These are phyloP conservation scores for Drosophila mimica DNA, from an alignment of 2,888 invertebrate species.

Conservation along the genomic window DNA sequence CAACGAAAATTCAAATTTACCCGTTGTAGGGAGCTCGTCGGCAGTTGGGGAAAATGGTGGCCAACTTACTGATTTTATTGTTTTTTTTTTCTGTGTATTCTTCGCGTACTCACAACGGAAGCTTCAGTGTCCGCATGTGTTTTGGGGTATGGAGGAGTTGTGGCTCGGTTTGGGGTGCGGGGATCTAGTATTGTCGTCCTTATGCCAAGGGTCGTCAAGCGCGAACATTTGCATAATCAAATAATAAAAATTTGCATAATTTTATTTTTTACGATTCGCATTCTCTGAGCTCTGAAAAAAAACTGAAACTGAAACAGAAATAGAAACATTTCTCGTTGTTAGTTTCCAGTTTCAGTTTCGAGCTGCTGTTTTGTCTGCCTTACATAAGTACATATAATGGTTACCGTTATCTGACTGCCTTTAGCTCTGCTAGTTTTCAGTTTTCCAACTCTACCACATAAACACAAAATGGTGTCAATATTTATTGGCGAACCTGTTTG, in stretches of 20 bases:
- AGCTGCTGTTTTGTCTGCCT: slow-evolving; percentile 57
- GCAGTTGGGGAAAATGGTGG: slow-evolving; percentile 38
- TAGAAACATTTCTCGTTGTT: slow-evolving; percentile 45
- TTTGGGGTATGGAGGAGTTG: slow-evolving; percentile 13
- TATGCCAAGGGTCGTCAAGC: slow-evolving; percentile 85
- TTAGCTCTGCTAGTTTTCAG: slow-evolving; percentile 14
- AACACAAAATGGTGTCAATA: slow-evolving; percentile 79
- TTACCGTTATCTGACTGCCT: slow-evolving; percentile 65
- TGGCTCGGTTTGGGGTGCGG: slow-evolving; percentile 12
- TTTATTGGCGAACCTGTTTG: slow-evolving; percentile 81
- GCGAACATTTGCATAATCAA: slow-evolving; percentile 85
- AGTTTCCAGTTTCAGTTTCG: slow-evolving; percentile 53
- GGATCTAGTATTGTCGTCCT: slow-evolving; percentile 80
- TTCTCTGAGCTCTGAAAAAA: slow-evolving; percentile 38
- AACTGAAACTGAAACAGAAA: not conserved
- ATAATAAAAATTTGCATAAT: slow-evolving; percentile 85
- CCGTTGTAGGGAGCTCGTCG: slow-evolving; percentile 49
- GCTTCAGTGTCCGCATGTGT: slow-evolving; percentile 55
- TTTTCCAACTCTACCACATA: slow-evolving; percentile 36
- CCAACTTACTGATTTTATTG: slow-evolving; percentile 69
- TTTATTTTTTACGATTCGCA: slow-evolving; percentile 81
- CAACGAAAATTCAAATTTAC: slow-evolving; percentile 72
- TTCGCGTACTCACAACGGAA: slow-evolving; percentile 52
- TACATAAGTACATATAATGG: slow-evolving; percentile 56
- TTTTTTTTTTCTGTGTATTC: slow-evolving; percentile 23